phyloP scores from a whole-genome alignment of 2,888 invertebrate genomes.

The Nysson spinosus region DNA sequence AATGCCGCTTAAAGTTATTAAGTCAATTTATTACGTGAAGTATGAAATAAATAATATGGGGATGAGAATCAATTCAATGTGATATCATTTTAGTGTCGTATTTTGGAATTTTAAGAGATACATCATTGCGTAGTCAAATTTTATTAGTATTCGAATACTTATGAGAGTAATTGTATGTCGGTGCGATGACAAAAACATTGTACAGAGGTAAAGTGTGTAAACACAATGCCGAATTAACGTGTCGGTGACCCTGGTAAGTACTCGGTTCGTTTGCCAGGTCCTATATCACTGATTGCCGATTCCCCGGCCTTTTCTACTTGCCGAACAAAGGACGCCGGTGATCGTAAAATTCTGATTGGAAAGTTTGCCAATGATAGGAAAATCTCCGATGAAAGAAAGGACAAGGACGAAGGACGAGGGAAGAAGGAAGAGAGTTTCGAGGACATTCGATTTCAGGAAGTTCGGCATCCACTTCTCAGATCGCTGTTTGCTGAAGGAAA shows the following conservation, averaged over 20 bases:
- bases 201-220: no score
- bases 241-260: conserved; percentile 22
- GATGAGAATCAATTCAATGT: no score
- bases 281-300: conserved; percentile 25
- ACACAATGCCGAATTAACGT: conserved; percentile 25
- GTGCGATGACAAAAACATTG: no score
- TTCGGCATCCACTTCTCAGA: not conserved
- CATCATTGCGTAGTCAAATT: no score
- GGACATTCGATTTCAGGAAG: no score
- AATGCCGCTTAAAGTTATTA: no score
- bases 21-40: no score
- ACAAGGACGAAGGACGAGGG: not conserved
- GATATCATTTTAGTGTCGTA: not conserved
- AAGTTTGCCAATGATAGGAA: not conserved
- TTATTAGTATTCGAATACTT: no score
- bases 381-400: no score
- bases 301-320: conserved; percentile 3
- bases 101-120: not conserved
- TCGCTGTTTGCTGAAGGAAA: conserved; percentile 9
- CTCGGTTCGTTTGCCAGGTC: conserved; percentile 35
- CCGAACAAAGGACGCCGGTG: not conserved
- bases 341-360: conserved; percentile 10
- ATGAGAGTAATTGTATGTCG: no score
- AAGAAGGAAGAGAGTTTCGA: no score
- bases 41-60: no score